Percentiles rank a stretch among this genome's conserved stretches.
These are phyloP conservation scores for Pomatostomus ruficeps DNA, from an alignment of 2,113 vertebrate species.

Conservation along the genomic window DNA sequence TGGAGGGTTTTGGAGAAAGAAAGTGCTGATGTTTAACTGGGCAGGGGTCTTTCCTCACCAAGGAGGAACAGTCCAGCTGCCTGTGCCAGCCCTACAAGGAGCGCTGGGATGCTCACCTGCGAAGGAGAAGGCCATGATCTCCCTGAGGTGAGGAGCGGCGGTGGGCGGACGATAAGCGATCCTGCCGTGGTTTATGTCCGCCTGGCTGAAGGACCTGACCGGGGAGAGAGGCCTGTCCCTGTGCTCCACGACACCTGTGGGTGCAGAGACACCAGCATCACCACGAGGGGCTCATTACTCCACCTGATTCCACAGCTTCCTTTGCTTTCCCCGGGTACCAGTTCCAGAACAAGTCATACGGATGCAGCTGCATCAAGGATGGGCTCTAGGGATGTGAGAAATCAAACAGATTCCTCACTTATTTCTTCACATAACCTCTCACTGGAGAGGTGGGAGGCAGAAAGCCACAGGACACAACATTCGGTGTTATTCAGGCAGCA, in stretches of 20 bases:
- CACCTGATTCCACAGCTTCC: not conserved
- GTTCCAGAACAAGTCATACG: not conserved
- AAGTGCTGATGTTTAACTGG: not conserved
- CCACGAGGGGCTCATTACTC: not conserved
- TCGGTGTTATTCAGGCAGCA: not conserved
- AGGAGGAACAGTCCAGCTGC: not conserved
- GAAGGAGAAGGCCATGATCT: constrained; percentile 91
- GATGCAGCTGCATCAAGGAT: not conserved
- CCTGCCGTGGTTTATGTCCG: constrained; percentile 82
- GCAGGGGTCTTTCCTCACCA: not conserved
- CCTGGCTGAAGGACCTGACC: constrained; percentile 82
- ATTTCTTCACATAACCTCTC: not conserved
- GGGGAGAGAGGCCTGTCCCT: constrained; percentile 74
- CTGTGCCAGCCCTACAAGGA: not conserved
- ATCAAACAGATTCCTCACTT: not conserved
- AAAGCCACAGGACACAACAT: not conserved
- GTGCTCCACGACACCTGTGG: constrained; percentile 82
- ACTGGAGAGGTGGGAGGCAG: not conserved
- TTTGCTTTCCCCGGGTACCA: not conserved
- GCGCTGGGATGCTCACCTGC: constrained; percentile 70
- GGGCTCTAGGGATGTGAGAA: not conserved
- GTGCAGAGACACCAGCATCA: not conserved
- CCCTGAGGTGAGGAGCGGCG: constrained; percentile 84
- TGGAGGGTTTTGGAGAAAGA: not conserved
- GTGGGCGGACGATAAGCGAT: constrained; percentile 85